Percentiles rank a stretch among this genome's conserved stretches.
These are phyloP conservation scores for Pseudopipra pipra DNA, from an alignment of 2,113 vertebrate species.

Conservation along the genomic window DNA sequence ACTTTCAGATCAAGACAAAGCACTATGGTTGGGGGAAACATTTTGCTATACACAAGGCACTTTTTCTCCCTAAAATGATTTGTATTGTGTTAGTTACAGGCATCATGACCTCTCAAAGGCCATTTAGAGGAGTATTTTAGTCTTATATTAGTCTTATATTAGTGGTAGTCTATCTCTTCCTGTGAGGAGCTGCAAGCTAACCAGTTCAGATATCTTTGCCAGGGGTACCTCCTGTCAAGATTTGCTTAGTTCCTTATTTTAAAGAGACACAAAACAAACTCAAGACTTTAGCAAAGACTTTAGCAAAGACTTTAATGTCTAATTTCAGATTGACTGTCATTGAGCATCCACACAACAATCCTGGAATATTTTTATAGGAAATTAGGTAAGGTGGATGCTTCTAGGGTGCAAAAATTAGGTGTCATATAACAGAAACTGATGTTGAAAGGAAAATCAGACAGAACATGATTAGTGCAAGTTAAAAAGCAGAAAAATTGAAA, in stretches of 20 bases:
- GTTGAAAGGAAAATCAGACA: not conserved
- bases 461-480: not conserved
- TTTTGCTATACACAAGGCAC: not conserved
- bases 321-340: not conserved
- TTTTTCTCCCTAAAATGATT: not conserved
- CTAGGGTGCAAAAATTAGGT: not conserved
- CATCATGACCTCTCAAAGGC: not conserved
- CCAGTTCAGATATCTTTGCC: not conserved
- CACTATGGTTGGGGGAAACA: fast-evolving
- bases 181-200: not conserved
- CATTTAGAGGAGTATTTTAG: not conserved
- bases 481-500: not conserved
- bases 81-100: not conserved
- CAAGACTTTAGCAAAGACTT: not conserved
- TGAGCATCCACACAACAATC: not conserved
- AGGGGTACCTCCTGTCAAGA: not conserved
- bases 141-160: not conserved
- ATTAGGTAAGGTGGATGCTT: not conserved
- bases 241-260: not conserved
- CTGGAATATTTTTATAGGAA: not conserved
- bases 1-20: not conserved
- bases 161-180: not conserved
- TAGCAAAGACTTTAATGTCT: not conserved
- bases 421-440: not conserved
- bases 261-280: not conserved